These are phyloP conservation scores for Cerastoderma edule DNA, from an alignment of 2,888 invertebrate genomes.

Conservation along the genomic window DNA sequence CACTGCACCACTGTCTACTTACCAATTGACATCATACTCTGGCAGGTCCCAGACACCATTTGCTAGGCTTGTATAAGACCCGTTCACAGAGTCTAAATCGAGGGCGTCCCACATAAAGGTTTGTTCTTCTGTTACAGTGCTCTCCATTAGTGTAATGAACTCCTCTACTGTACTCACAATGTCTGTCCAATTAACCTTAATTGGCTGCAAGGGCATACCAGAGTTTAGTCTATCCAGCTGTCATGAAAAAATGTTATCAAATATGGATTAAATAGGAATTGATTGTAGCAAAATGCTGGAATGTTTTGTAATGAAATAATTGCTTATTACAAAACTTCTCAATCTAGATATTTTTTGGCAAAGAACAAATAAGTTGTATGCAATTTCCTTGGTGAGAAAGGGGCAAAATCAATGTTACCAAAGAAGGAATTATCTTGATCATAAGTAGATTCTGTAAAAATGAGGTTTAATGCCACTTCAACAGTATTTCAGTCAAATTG, in stretches of 20 bases:
- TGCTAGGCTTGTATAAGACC: slow-evolving; percentile 11
- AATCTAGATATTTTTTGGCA: too few species aligned
- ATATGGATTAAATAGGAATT: background rate
- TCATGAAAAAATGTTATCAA: background rate
- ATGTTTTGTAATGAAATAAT: too few species aligned
- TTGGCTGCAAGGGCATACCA: slow-evolving; percentile 41
- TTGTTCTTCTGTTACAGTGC: slow-evolving; percentile 13
- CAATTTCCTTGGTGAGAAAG: too few species aligned
- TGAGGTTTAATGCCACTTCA: too few species aligned
- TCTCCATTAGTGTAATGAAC: slow-evolving; percentile 40
- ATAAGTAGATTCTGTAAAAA: too few species aligned
- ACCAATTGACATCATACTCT: slow-evolving; percentile 23
- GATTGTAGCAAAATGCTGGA: too few species aligned
- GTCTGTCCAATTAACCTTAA: slow-evolving; percentile 67
- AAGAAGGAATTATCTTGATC: too few species aligned
- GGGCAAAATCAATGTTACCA: too few species aligned
- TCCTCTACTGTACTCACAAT: slow-evolving; percentile 48
- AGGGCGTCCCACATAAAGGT: slow-evolving; percentile 18
- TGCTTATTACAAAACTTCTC: too few species aligned
- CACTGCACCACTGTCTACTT: background rate
- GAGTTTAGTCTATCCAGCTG: slow-evolving; percentile 34
- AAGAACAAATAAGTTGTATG: too few species aligned
- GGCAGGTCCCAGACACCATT: slow-evolving; percentile 10
- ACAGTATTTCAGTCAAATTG: too few species aligned
- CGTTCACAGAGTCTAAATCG: slow-evolving; percentile 6